Evolutionary conservation across 2,113 vertebrate genomes (phyloP).

Genomic region (Arizona elegans): DNA sequence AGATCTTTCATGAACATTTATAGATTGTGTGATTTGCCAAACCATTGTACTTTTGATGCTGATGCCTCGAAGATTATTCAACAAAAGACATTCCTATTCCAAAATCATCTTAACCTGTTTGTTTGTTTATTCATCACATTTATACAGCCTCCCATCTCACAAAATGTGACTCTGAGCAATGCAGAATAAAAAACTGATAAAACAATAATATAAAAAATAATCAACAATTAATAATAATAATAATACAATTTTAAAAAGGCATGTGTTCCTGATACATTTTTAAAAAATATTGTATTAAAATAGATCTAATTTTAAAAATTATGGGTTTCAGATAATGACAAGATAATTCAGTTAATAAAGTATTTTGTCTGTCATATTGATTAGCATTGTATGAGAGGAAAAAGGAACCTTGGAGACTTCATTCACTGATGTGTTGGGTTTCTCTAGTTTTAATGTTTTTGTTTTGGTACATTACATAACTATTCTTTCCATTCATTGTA

Average conservation of each 20-base stretch:
- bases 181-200: not conserved
- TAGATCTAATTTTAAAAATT: slow-evolving; percentile 52
- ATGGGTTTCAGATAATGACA: slow-evolving; percentile 50
- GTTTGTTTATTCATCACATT: not conserved
- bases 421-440: not conserved
- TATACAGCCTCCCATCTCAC: not conserved
- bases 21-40: not conserved
- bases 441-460: slow-evolving; percentile 32
- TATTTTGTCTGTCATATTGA: slow-evolving; percentile 42
- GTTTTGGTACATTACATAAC: slow-evolving; percentile 53
- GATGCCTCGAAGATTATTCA: not conserved
- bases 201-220: not conserved
- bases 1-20: not conserved
- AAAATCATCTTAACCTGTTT: not conserved
- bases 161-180: not conserved
- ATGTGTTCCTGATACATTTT: not conserved
- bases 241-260: not conserved
- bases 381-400: slow-evolving; percentile 16
- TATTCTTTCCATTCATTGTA: slow-evolving; percentile 53
- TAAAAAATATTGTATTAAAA: slow-evolving; percentile 35
- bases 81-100: not conserved
- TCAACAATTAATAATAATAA: not conserved
- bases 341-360: slow-evolving; percentile 53
- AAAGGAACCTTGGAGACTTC: slow-evolving; percentile 7
- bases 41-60: not conserved